These are phyloP conservation scores for Hylia prasina DNA, from an alignment of 2,113 vertebrate genomes.

Conservation along the genomic window DNA sequence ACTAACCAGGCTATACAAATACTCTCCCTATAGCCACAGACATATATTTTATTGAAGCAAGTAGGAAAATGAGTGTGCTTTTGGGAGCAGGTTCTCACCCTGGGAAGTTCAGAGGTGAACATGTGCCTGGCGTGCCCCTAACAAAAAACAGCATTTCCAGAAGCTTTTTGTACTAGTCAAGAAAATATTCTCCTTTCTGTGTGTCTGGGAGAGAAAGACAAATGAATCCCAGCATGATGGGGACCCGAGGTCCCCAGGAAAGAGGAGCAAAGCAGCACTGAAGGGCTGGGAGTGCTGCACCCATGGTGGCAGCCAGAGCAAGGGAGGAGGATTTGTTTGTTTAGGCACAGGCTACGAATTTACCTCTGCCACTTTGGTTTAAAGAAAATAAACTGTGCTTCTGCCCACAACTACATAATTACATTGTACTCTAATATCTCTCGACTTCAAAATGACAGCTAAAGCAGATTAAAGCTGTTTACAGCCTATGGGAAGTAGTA, in stretches of 20 bases:
- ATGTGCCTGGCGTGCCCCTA: neutral
- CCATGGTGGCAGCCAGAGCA: neutral
- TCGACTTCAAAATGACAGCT: constrained; percentile 65
- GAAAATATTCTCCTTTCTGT: neutral
- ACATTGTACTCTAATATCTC: constrained; percentile 64
- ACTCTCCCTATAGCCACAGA: neutral
- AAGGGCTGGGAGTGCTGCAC: neutral
- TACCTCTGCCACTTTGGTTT: constrained; percentile 14
- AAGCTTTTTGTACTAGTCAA: neutral
- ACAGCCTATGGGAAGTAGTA: constrained; percentile 56
- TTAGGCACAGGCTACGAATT: neutral
- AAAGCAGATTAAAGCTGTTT: constrained; percentile 69
- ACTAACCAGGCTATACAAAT: neutral
- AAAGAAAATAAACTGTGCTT: constrained; percentile 56
- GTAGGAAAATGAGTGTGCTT: neutral
- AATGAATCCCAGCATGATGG: neutral
- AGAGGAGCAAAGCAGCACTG: neutral
- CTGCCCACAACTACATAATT: constrained; percentile 63
- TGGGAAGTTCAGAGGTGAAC: neutral
- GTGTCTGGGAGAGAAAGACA: neutral
- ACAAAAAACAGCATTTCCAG: neutral
- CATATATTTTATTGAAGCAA: neutral
- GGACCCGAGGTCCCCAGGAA: neutral
- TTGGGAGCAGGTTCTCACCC: neutral
- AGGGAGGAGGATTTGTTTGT: neutral